A percentile compares a stretch with the other conserved stretches of the same genome.
Conservation (phyloP, 2,113 vertebrate species). For the Phalacrocorax carbo region DNA sequence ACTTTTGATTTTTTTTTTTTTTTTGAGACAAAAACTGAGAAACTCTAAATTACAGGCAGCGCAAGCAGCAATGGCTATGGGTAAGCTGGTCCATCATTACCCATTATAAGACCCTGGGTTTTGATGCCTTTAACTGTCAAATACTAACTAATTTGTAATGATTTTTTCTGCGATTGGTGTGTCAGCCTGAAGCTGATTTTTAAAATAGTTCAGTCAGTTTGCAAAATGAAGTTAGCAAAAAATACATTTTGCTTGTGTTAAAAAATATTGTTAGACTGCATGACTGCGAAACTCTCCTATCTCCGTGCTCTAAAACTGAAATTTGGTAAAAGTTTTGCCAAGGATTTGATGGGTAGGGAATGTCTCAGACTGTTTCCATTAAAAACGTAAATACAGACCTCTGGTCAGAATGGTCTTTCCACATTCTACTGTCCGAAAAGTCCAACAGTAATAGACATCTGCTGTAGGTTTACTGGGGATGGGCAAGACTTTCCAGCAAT, state of each 20-base stretch:
- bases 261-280: background rate
- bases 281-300: background rate
- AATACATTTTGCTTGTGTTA: background rate
- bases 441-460: background rate
- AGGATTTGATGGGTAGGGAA: background rate
- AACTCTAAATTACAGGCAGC: background rate
- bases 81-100: background rate
- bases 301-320: background rate
- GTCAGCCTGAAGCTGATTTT: background rate
- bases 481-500: background rate
- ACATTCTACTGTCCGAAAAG: background rate
- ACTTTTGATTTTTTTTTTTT: background rate
- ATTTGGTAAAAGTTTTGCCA: background rate
- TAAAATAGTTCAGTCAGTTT: background rate
- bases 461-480: background rate
- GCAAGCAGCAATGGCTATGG: background rate
- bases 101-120: background rate
- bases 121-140: background rate
- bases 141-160: background rate
- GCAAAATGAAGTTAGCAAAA: constrained; percentile 1
- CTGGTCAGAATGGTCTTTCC: background rate
- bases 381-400: background rate
- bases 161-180: background rate
- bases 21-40: background rate
- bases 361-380: background rate